Base-by-base conservation (phyloP, 2,113 vertebrate genomes). In the Salvelinus alpinus region DNA sequence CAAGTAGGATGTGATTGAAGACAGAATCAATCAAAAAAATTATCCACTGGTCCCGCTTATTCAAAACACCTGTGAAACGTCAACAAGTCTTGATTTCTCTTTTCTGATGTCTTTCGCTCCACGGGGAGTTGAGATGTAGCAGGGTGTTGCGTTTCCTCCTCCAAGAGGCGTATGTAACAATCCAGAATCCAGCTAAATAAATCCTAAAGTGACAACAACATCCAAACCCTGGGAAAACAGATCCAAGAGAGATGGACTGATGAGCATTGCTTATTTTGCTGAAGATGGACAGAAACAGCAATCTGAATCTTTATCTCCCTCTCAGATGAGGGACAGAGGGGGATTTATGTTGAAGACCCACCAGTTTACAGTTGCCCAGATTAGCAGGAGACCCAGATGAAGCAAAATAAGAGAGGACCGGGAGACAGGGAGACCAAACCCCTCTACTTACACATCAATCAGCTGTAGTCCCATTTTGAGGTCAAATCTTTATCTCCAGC, bases 341-440 rank as follows among this genome's bases (percentile, higher is more conserved):
- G 91, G 92, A 92, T 93, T 94, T 92, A 84, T 78, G 87, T n/a
- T 71, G 85, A 86, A 84, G 85, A 86, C 74, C 71, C 72, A 77
- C 72, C 88, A 84, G 90, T 80, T 91, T 90, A 84, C 80, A 83
- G 89, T 87, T 74, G 83, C 66, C 80, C 83, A 91, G 91, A 93
- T 93, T 92, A 93, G 82, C 72, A 76, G 80, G 77, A 70, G 18
- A n/a, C 77, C 82, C 74, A 31, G 85, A 90, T 89, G 80, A 82
- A 78, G 72, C 81, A 57, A 75, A 67, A 67, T 22, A 51, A 68
- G 51, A 69, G 72, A 74, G 25, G 51, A 57, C 29, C 70, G 54
- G 65, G 71, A 68, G 31, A 67, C 70, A 29, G 51, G 44, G 3
- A 27, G 57, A 47, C 44, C 44, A 59, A 77, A 70, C 54, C 47